Conservation (phyloP, 2,888 invertebrate genomes). For the Hyalella azteca region DNA sequence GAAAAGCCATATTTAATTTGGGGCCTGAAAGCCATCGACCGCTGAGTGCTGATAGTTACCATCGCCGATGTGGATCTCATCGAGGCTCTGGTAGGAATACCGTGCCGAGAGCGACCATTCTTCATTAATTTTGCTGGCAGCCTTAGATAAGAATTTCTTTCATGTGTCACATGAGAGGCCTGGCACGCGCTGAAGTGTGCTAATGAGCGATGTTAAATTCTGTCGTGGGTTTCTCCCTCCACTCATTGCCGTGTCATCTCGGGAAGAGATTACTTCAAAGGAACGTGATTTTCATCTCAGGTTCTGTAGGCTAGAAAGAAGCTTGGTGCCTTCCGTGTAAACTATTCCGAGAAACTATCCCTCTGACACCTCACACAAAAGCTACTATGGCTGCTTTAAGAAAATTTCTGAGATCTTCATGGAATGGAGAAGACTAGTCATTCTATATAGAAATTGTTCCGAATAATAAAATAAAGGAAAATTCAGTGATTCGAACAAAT, state of each 20-base stretch:
- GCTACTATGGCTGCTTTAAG: too few species aligned
- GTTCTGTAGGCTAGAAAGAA: too few species aligned
- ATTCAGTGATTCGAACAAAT: too few species aligned
- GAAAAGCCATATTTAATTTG: too few species aligned
- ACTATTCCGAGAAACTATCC: too few species aligned
- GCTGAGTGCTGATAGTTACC: not conserved
- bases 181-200: not conserved
- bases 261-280: not conserved
- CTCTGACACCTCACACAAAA: too few species aligned
- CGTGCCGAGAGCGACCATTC: not conserved
- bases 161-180: not conserved
- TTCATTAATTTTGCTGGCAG: not conserved
- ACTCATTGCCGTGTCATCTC: not conserved
- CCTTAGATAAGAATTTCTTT: not conserved
- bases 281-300: not conserved
- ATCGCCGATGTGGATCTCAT: not conserved
- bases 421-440: too few species aligned
- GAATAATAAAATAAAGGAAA: too few species aligned
- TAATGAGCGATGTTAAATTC: slow-evolving; percentile 29
- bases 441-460: too few species aligned
- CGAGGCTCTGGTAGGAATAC: not conserved
- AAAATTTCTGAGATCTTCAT: too few species aligned
- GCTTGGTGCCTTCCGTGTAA: too few species aligned
- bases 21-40: too few species aligned
- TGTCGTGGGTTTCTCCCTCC: not conserved